Conservation (phyloP, 2,888 invertebrate species). For the Acheta domesticus region DNA sequence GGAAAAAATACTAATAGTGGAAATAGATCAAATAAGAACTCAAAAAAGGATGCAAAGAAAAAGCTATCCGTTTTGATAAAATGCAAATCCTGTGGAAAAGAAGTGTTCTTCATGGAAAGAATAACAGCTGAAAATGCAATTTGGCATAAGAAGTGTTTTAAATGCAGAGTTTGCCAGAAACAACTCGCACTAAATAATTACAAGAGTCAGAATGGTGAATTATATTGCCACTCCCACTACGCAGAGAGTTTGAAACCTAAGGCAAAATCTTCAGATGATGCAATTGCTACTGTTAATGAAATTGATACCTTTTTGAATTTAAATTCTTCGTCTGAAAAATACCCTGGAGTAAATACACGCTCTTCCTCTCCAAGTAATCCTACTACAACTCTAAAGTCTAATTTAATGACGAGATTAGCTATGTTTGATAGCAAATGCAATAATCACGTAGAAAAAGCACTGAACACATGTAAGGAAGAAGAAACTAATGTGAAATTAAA, state of each 20-base stretch:
- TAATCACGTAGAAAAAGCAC: no score
- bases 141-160: neutral
- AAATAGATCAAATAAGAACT: neutral
- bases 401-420: no score
- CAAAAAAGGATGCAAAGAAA: neutral
- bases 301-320: no score
- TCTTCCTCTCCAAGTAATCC: no score
- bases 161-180: neutral
- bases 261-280: no score
- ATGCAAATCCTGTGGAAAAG: neutral
- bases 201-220: neutral
- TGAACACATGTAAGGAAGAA: no score
- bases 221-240: neutral
- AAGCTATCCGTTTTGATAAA: neutral
- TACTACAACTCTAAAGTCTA: no score
- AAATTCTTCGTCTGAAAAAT: no score
- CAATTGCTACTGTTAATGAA: no score
- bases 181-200: neutral
- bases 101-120: neutral
- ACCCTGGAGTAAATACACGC: no score
- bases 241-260: neutral
- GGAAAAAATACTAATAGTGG: neutral
- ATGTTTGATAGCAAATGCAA: no score
- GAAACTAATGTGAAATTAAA: no score
- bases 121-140: neutral